Percentiles rank a stretch among this genome's conserved stretches.
Evolutionary conservation across 1,140 invertebrate genomes (phyloP).

Genomic region (Piezodorus guildinii): DNA sequence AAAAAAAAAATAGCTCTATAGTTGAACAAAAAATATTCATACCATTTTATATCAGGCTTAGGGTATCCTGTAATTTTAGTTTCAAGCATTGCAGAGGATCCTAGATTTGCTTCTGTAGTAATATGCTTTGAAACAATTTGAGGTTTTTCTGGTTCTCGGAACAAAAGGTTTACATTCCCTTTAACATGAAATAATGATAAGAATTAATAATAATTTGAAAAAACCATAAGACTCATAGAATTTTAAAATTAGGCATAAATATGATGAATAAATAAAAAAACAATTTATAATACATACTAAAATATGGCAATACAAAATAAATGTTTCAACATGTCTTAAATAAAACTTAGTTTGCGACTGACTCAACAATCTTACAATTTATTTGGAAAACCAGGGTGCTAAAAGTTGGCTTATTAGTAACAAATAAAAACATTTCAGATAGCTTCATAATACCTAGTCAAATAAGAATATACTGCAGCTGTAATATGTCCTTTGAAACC

Average conservation of each 20-base stretch:
- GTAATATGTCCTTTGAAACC: too few species aligned
- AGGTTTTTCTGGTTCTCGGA: conserved; percentile 71
- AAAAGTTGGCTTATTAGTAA: too few species aligned
- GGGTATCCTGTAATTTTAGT: conserved; percentile 78
- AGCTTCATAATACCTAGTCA: too few species aligned
- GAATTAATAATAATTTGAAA: neutral
- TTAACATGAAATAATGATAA: conserved; percentile 21
- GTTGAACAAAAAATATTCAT: conserved; percentile 12
- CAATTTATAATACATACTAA: neutral
- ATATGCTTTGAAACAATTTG: conserved; percentile 58
- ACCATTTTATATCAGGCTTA: conserved; percentile 81
- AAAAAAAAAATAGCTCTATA: neutral
- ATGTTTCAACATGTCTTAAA: too few species aligned
- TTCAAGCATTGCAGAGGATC: conserved; percentile 91
- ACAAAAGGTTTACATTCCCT: conserved; percentile 66
- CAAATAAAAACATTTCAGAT: too few species aligned
- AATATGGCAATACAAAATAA: neutral
- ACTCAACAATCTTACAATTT: too few species aligned
- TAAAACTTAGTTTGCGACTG: too few species aligned
- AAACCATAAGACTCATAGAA: neutral
- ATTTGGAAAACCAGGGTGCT: too few species aligned
- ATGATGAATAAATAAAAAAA: neutral
- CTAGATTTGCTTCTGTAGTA: conserved; percentile 60
- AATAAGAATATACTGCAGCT: too few species aligned
- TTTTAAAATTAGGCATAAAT: too few species aligned